A percentile compares a stretch with the other conserved stretches of the same genome.
Evolutionary conservation across 2,113 vertebrate species (phyloP).

Genomic region (Rhipidura dahli): DNA sequence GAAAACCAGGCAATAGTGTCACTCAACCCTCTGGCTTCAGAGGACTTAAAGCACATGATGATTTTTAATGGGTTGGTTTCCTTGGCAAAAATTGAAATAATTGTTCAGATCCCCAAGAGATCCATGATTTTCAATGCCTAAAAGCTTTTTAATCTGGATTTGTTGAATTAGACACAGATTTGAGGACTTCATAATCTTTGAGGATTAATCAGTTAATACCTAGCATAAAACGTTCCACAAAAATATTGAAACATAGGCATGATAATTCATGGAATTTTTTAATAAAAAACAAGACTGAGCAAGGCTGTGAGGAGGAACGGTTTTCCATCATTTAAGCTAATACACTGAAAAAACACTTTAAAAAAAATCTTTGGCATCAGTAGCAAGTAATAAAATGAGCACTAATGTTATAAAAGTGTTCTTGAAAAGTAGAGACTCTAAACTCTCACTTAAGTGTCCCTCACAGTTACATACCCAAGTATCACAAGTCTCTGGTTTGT

Average conservation of each 20-base stretch:
- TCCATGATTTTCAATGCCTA: constrained; percentile 23
- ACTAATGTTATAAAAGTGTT: constrained; percentile 50
- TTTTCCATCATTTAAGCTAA: constrained; percentile 18
- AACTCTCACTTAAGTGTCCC: not conserved
- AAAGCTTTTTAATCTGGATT: constrained; percentile 73
- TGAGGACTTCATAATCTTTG: constrained; percentile 62
- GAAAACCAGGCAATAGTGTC: not conserved
- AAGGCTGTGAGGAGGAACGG: not conserved
- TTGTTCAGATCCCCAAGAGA: constrained; percentile 44
- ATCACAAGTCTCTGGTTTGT: too few species aligned
- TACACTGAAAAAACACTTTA: constrained; percentile 40
- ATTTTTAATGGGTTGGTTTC: constrained; percentile 27
- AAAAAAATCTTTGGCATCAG: constrained; percentile 23
- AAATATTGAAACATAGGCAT: constrained; percentile 34
- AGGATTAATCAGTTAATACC: constrained; percentile 72
- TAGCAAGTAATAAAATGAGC: not conserved
- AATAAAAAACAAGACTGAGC: constrained; percentile 47
- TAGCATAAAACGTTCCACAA: constrained; percentile 40
- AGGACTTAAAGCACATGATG: constrained; percentile 20
- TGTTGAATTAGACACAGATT: constrained; percentile 66
- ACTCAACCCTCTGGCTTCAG: not conserved
- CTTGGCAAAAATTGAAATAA: constrained; percentile 37
- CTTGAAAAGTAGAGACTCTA: not conserved
- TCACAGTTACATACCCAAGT: not conserved
- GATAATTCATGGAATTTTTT: constrained; percentile 31